These are phyloP conservation scores for Hippolais icterina DNA, from an alignment of 2,113 vertebrate species.

Conservation along the genomic window DNA sequence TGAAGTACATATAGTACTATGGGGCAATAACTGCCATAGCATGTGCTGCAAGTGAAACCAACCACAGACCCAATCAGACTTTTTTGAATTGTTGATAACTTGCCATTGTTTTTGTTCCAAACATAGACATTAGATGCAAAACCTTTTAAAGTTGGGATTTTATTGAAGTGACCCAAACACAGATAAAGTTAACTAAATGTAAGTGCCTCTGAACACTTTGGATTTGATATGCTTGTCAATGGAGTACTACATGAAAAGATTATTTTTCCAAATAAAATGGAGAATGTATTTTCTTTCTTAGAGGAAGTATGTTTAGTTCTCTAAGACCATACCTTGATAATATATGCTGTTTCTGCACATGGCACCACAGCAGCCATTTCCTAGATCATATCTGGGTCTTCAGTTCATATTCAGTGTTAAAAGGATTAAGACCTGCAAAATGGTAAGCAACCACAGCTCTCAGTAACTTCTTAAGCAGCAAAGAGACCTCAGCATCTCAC, in stretches of 20 bases:
- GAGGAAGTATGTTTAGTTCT: not conserved
- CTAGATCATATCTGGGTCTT: not conserved
- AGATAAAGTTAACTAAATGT: not conserved
- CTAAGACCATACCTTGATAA: not conserved
- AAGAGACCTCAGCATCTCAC: conserved; percentile 1
- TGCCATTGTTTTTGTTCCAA: not conserved
- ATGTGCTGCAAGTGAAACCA: not conserved
- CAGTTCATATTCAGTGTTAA: not conserved
- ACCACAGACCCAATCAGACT: not conserved
- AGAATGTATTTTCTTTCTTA: not conserved
- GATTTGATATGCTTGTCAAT: not conserved
- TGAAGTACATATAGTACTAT: not conserved
- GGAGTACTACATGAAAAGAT: not conserved
- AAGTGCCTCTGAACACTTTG: not conserved
- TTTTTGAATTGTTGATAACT: not conserved
- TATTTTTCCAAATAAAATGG: not conserved
- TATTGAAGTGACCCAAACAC: not conserved
- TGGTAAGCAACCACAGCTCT: not conserved
- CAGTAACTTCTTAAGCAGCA: not conserved
- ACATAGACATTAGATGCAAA: not conserved
- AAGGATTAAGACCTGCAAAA: not conserved
- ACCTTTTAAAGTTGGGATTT: not conserved
- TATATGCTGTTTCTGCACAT: not conserved
- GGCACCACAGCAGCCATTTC: not conserved
- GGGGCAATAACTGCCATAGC: not conserved